Base-by-base conservation (phyloP, 2,113 vertebrate genomes). In the Rhegmatorhina hoffmannsi region DNA sequence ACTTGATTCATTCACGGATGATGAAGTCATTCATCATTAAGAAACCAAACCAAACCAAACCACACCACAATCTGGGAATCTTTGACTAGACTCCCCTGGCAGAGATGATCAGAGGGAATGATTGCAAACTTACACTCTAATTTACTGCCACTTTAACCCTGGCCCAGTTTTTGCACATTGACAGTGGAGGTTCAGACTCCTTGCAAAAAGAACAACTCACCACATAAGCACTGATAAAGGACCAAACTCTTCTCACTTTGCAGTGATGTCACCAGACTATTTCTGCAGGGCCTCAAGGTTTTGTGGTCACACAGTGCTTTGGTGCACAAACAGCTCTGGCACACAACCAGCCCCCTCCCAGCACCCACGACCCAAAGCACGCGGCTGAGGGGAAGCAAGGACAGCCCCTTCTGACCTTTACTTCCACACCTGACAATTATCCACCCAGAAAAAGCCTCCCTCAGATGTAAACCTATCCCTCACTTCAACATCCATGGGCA, bases 1-100 rank as follows among this genome's bases (percentile, higher is more conserved):
- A 94, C 96, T 97, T 19, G 14, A 80, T 78, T 97, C 96, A 96
- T 97, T 96, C 96, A 97, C 0, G 17, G 86, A 82, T 93, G 95
- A 92, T 97, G 96, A 97, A 96, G 93, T 97, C 93, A 97, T 85
- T 87, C 94, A 94, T 87, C 96, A 94, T 95, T 93, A 93, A 96
- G 92, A 95, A 96, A 96, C 81, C 87, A 93, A 93, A 94, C 73
- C 83, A 93, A 67, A 93, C 60, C 62, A 95, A 38, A 82, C 82
- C 94, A 92, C 84, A 85, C 88, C 89, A 87, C 73, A 82, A 83
- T 68, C 77, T 62, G 81, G 94, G 93, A 96, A 96, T 86, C 87
- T 95, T 90, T 95, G 94, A 96, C 90, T 85, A 34, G 88, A 36
- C 69, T 92, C 13, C 74, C 63, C 73, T 84, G 89, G 91, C 86